Percentiles rank a stretch among this genome's conserved stretches.
Conservation (phyloP, 2,797 vertebrate genomes). For the Pangasius djambal region DNA sequence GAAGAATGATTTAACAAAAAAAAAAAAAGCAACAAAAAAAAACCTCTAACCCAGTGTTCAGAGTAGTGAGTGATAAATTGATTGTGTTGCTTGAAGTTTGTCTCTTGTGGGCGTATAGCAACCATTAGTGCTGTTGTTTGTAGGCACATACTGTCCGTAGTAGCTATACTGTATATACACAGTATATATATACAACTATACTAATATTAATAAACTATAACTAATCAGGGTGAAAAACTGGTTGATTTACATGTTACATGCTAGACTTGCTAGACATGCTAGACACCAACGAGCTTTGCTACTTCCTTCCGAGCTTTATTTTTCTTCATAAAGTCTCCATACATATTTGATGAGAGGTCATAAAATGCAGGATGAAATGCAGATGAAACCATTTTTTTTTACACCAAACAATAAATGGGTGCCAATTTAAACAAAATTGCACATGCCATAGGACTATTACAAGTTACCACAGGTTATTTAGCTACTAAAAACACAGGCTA, state of each 20-base stretch:
- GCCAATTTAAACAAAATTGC: too few species aligned
- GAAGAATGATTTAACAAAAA: too few species aligned
- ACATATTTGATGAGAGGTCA: too few species aligned
- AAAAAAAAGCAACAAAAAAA: background rate
- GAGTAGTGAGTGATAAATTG: background rate
- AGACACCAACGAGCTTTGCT: too few species aligned
- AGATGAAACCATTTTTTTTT: too few species aligned
- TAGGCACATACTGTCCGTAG: background rate
- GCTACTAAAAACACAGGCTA: background rate
- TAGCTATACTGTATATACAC: background rate
- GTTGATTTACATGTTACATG: background rate
- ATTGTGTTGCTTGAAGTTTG: background rate
- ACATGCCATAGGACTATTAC: too few species aligned
- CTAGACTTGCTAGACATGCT: background rate
- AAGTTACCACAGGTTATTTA: background rate
- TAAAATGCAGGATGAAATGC: too few species aligned
- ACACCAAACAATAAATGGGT: too few species aligned
- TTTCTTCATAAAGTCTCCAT: too few species aligned
- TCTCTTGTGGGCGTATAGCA: background rate
- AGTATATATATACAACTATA: background rate
- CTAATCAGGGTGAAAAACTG: background rate
- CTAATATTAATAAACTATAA: background rate
- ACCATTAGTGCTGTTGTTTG: background rate
- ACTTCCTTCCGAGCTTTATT: too few species aligned
- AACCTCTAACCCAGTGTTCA: background rate